phyloP scores from a whole-genome alignment of 2,888 invertebrate species.

The Ophonus ardosiacus region DNA sequence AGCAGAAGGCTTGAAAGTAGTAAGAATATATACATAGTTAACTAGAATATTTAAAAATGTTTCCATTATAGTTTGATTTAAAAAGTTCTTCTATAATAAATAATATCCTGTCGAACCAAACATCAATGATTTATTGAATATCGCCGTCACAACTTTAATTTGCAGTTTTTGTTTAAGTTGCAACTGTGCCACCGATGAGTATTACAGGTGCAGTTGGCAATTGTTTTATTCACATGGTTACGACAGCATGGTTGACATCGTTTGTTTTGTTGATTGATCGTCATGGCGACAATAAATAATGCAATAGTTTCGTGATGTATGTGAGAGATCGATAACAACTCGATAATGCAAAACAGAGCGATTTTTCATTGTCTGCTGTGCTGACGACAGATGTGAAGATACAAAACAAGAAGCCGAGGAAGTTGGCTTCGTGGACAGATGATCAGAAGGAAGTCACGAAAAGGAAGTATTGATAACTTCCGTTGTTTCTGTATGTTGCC shows the following conservation, averaged over 20 bases:
- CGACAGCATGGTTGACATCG: conserved; percentile 27
- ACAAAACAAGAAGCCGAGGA: conserved; percentile 16
- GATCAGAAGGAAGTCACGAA: conserved; percentile 46
- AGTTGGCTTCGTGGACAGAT: conserved; percentile 34
- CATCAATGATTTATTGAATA: background rate
- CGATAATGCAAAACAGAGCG: conserved; percentile 23
- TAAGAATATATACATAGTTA: no score
- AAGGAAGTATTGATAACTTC: conserved; percentile 47
- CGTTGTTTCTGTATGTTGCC: background rate
- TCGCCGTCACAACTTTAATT: background rate
- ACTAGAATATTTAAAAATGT: no score
- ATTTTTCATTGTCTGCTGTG: conserved; percentile 13
- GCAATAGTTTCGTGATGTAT: conserved; percentile 37
- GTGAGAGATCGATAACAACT: conserved; percentile 18
- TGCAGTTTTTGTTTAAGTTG: background rate
- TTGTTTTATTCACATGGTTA: conserved; percentile 42
- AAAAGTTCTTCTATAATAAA: no score
- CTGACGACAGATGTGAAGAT: conserved; percentile 7
- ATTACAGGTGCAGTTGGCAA: conserved; percentile 46
- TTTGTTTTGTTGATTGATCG: conserved; percentile 39
- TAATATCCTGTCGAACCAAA: no score
- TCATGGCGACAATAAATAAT: conserved; percentile 1
- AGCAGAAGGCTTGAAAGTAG: no score
- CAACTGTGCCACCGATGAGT: background rate
- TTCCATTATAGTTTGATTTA: no score